phyloP scores from a whole-genome alignment of 2,888 invertebrate genomes.

The Slavum lentiscoides region DNA sequence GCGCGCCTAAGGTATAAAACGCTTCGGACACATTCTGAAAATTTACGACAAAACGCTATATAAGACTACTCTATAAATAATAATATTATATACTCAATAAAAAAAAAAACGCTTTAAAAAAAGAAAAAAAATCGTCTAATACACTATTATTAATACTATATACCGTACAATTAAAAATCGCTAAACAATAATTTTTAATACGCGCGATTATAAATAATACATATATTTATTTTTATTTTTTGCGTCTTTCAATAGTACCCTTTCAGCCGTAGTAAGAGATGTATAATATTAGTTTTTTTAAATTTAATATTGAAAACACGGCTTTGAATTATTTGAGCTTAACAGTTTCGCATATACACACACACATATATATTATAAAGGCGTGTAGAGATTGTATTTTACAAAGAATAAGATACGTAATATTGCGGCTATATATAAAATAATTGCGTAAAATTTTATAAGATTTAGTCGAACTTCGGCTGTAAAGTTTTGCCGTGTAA shows the following conservation, averaged over 20 bases:
- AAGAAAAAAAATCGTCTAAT: neutral
- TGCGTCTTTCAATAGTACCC: neutral
- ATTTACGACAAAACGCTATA: neutral
- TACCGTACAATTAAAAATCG: too few relatives aligned
- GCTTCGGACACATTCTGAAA: neutral
- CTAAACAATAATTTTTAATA: neutral
- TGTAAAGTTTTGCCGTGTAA: neutral
- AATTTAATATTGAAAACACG: neutral
- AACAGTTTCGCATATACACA: neutral
- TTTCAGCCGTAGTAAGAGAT: neutral
- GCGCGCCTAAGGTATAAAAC: neutral
- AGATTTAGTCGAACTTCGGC: neutral
- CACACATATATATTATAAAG: too few relatives aligned
- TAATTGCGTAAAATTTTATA: neutral
- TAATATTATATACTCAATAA: neutral
- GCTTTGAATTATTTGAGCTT: conserved; percentile 18
- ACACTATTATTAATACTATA: neutral
- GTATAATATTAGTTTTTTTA: neutral
- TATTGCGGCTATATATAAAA: neutral
- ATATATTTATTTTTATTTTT: neutral
- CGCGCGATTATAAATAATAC: neutral
- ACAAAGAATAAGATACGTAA: conserved; percentile 7
- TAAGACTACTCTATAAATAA: neutral
- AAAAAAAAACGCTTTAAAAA: neutral
- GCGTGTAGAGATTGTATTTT: neutral